phyloP scores from a whole-genome alignment of 2,888 invertebrate genomes.

The Plebejus argus region DNA sequence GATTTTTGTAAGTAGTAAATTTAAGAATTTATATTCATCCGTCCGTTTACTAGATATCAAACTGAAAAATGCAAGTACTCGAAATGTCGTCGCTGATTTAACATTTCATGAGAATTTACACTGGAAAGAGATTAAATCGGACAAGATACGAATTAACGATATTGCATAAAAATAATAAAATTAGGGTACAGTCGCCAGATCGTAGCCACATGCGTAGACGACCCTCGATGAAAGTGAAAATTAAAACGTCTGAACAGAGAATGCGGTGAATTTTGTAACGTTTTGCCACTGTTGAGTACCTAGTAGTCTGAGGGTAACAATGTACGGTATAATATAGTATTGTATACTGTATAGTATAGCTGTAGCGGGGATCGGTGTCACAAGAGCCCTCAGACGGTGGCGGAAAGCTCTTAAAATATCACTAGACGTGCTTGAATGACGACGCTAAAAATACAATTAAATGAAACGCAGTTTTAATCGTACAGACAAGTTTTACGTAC shows the following conservation, averaged over 20 bases:
- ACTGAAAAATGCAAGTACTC: no score
- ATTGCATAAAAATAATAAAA: no score
- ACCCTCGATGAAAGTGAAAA: background rate
- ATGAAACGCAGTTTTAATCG: constrained; percentile 14
- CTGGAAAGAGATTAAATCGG: background rate
- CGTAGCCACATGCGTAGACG: background rate
- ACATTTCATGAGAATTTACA: no score
- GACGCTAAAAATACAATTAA: constrained; percentile 22
- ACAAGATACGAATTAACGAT: no score
- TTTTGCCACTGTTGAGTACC: background rate
- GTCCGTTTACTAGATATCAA: no score
- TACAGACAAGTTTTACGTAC: no score
- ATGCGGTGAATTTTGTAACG: background rate
- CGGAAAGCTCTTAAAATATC: constrained; percentile 25
- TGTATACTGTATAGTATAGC: background rate
- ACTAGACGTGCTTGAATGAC: constrained; percentile 20
- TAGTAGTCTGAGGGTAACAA: constrained; percentile 28
- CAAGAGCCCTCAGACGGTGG: constrained; percentile 26
- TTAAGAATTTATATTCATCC: no score
- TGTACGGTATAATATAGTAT: background rate
- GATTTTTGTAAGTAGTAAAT: no score
- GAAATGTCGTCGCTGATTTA: no score
- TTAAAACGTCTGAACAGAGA: background rate
- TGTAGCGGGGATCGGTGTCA: constrained; percentile 21
- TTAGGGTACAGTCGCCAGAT: no score